Percentiles rank a stretch among this genome's conserved stretches.
Evolutionary conservation across 2,888 invertebrate species (phyloP).

Genomic region (Polietes domitor): DNA sequence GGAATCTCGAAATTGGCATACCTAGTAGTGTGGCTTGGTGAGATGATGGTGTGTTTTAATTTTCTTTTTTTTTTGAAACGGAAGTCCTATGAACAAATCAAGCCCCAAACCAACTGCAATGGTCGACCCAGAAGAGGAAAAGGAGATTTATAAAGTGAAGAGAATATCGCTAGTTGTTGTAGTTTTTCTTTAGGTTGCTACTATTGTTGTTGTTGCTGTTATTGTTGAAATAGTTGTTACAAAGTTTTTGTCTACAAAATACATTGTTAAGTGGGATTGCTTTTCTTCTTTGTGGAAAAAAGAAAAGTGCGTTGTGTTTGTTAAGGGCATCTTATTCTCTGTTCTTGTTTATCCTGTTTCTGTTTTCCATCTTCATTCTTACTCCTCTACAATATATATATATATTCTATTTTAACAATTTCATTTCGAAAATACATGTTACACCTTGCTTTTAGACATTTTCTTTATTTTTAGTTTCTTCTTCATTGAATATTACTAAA

Average conservation of each 20-base stretch:
- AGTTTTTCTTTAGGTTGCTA: no score
- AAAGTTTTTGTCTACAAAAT: background rate
- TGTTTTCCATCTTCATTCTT: background rate
- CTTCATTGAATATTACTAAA: conserved; percentile 5
- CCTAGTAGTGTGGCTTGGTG: no score
- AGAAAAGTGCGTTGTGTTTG: conserved; percentile 2
- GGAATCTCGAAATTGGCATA: no score
- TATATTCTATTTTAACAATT: conserved; percentile 13
- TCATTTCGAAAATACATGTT: conserved; percentile 37
- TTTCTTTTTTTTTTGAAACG: no score
- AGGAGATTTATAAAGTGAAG: conserved; percentile 1
- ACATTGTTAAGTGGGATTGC: background rate
- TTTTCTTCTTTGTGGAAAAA: background rate
- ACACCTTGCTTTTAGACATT: background rate
- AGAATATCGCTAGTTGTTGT: background rate
- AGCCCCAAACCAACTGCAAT: no score
- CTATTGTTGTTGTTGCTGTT: conserved; percentile 21
- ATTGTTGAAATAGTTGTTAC: conserved; percentile 26
- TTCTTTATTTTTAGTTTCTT: conserved; percentile 19
- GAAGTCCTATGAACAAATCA: no score
- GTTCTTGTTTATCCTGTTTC: background rate
- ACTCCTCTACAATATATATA: background rate
- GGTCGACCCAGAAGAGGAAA: background rate
- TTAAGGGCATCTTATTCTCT: background rate
- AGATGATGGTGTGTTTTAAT: no score